These are phyloP conservation scores for Nomada hirtipes DNA, from an alignment of 2,888 invertebrate genomes.

Conservation along the genomic window DNA sequence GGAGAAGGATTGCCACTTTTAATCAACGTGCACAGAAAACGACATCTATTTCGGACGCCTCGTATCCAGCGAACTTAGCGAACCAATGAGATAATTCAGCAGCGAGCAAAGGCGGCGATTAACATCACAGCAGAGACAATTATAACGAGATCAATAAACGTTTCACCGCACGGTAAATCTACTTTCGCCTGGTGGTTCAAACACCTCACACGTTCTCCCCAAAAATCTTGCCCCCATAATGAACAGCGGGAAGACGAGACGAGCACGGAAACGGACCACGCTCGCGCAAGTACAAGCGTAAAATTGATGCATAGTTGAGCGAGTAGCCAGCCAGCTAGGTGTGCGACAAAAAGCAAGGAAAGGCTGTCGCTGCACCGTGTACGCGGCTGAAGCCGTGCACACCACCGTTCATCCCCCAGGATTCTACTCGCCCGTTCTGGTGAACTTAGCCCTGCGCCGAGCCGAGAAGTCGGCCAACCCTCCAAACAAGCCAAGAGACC, in stretches of 20 bases:
- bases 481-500: slow-evolving; percentile 45
- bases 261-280: slow-evolving; percentile 31
- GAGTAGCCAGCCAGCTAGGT: slow-evolving; percentile 60
- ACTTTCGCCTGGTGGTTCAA: too few relatives aligned
- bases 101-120: too few relatives aligned
- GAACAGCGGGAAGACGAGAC: neutral
- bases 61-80: too few relatives aligned
- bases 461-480: slow-evolving; percentile 39
- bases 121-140: too few relatives aligned
- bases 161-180: too few relatives aligned
- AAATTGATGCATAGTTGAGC: slow-evolving; percentile 73
- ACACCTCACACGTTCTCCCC: too few relatives aligned
- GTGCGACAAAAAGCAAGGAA: slow-evolving; percentile 69
- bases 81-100: too few relatives aligned
- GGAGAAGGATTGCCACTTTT: neutral
- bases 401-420: slow-evolving; percentile 28
- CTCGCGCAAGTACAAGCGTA: slow-evolving; percentile 58
- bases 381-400: slow-evolving; percentile 17
- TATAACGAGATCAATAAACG: too few relatives aligned
- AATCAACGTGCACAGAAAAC: neutral
- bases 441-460: slow-evolving; percentile 16
- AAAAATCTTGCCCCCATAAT: slow-evolving; percentile 23
- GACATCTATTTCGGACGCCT: too few relatives aligned
- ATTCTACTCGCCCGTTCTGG: slow-evolving; percentile 30
- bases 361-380: slow-evolving; percentile 16